phyloP scores from a whole-genome alignment of 2,888 invertebrate genomes.

The Caenorhabditis imperialis region DNA sequence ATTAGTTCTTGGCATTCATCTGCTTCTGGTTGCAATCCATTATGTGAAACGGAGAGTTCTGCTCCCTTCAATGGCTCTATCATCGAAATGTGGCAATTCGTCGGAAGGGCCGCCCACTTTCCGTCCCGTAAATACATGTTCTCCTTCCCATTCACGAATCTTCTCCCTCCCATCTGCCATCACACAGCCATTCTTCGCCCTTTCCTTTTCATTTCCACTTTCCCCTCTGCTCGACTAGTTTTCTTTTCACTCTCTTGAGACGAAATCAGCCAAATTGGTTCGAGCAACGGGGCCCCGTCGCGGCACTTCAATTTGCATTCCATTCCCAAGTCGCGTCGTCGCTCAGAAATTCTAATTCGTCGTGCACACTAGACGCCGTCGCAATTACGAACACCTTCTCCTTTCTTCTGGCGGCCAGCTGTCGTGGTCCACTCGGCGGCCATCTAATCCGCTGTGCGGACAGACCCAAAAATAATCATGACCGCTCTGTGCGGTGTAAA shows the following conservation, averaged over 20 bases:
- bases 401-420: conserved; percentile 16
- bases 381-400: conserved; percentile 44
- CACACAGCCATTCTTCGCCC: not conserved
- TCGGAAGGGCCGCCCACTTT: not conserved
- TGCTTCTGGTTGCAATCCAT: too few species aligned
- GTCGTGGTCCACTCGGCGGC: conserved; percentile 13
- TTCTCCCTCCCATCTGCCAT: not conserved
- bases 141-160: not conserved
- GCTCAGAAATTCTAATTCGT: conserved; percentile 41
- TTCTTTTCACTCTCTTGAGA: conserved; percentile 7
- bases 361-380: not conserved
- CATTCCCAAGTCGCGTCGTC: conserved; percentile 2
- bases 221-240: not conserved
- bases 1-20: too few species aligned
- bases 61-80: too few species aligned
- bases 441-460: conserved; percentile 11
- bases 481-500: conserved; percentile 43
- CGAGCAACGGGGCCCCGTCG: not conserved
- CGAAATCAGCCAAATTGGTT: conserved; percentile 19
- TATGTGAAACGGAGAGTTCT: too few species aligned
- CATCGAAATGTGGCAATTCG: too few species aligned
- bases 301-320: conserved; percentile 50
- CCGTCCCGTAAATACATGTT: not conserved
- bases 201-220: conserved; percentile 14
- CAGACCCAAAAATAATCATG: conserved; percentile 39